Evolutionary conservation across 2,797 vertebrate genomes (phyloP).

Genomic region (Lutjanus campechanus): DNA sequence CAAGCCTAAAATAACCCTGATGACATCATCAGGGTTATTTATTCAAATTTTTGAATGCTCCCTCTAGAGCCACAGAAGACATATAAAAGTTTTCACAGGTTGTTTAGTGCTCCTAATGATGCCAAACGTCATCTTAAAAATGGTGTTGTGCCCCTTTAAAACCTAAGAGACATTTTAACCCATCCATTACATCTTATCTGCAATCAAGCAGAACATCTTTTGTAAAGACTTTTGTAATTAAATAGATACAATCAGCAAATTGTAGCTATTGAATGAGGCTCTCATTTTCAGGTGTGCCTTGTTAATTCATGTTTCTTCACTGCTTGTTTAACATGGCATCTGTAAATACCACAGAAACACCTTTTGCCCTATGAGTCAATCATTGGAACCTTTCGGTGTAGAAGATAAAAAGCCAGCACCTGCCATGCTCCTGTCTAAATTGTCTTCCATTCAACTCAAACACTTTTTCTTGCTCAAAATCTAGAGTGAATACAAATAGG

Average conservation of each 20-base stretch:
- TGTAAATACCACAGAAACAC: constrained; percentile 7
- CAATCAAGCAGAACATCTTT: neutral
- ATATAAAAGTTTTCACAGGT: neutral
- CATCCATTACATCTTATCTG: neutral
- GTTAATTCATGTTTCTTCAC: neutral
- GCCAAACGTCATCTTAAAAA: neutral
- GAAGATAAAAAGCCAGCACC: constrained; percentile 14
- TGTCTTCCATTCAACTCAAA: neutral
- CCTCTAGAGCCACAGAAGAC: neutral
- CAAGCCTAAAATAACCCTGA: neutral
- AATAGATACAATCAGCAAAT: neutral
- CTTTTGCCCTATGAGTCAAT: neutral
- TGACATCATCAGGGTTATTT: neutral
- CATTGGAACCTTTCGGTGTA: neutral
- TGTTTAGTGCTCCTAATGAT: too few species aligned
- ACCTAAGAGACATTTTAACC: neutral
- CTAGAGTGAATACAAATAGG: neutral
- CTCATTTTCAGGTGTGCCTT: neutral
- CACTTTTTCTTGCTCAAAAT: constrained; percentile 1
- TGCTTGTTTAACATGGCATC: neutral
- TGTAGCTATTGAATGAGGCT: neutral
- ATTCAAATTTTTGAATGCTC: neutral
- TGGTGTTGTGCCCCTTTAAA: neutral
- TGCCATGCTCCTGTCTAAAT: neutral
- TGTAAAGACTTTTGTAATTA: constrained; percentile 1